These are phyloP conservation scores for Pogonomyrmex barbatus DNA, from an alignment of 1,140 invertebrate species.

Conservation along the genomic window DNA sequence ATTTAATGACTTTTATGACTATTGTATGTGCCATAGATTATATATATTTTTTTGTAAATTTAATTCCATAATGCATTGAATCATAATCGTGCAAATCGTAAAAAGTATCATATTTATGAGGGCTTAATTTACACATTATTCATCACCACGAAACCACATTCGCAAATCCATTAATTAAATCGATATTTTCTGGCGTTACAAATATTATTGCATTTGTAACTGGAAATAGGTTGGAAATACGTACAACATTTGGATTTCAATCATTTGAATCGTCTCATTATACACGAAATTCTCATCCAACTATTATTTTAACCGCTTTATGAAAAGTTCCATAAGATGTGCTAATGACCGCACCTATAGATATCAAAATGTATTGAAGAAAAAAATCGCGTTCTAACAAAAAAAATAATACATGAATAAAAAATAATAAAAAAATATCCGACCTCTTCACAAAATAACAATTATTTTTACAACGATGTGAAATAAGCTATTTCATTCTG, in stretches of 20 bases:
- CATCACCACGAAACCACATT: conserved; percentile 46
- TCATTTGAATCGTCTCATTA: conserved; percentile 21
- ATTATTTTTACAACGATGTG: background rate
- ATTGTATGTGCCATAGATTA: background rate
- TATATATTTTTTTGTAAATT: conserved; percentile 11
- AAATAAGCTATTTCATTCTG: conserved; percentile 1
- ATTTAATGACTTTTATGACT: conserved; percentile 5
- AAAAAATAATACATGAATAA: conserved; percentile 1
- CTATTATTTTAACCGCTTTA: background rate
- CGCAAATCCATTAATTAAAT: conserved; percentile 53
- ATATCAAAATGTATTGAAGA: background rate
- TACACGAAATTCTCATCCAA: conserved; percentile 3
- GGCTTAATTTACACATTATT: conserved; percentile 57
- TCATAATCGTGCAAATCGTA: conserved; percentile 21
- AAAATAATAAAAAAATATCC: background rate
- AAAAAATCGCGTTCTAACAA: background rate
- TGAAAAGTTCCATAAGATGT: conserved; percentile 13
- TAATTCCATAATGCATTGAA: background rate
- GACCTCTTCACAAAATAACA: background rate
- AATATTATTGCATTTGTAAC: conserved; percentile 20
- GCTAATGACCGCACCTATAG: background rate
- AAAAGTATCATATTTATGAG: conserved; percentile 41
- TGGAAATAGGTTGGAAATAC: background rate
- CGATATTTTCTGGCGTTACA: conserved; percentile 52
- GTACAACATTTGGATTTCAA: conserved; percentile 32